These are phyloP conservation scores for Prunella fulvescens DNA, from an alignment of 2,113 vertebrate genomes.

Conservation along the genomic window DNA sequence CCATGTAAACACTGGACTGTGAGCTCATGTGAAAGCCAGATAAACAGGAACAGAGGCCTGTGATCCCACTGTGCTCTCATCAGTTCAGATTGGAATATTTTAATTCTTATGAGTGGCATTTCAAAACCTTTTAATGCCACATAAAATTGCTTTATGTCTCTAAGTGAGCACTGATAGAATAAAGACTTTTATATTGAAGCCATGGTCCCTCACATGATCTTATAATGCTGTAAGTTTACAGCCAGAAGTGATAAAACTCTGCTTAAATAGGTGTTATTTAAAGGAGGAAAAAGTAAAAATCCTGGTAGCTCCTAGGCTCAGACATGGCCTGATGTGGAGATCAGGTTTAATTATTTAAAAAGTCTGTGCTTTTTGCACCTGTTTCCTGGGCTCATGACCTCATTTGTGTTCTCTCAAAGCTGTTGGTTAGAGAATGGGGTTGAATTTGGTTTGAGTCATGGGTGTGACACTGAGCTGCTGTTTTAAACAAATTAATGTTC, in stretches of 20 bases:
- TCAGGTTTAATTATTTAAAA: not conserved
- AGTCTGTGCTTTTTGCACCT: not conserved
- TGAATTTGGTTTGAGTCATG: not conserved
- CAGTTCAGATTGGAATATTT: not conserved
- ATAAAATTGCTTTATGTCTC: not conserved
- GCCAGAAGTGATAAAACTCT: not conserved
- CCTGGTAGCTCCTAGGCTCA: not conserved
- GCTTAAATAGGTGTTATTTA: not conserved
- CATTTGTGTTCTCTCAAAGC: not conserved
- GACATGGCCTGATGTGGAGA: not conserved
- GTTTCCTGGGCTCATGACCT: not conserved
- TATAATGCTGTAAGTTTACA: not conserved
- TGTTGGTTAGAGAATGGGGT: not conserved
- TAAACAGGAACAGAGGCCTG: not conserved
- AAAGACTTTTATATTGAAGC: not conserved
- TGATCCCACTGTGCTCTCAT: not conserved
- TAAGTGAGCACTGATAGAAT: not conserved
- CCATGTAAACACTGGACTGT: accelerated
- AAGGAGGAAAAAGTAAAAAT: not conserved
- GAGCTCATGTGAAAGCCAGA: not conserved
- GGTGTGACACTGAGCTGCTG: not conserved
- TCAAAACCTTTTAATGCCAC: not conserved
- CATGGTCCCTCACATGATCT: not conserved
- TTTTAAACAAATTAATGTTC: not conserved
- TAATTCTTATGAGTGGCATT: not conserved